Evolutionary conservation across 2,113 vertebrate genomes (phyloP).

Genomic region (Ictalurus punctatus): DNA sequence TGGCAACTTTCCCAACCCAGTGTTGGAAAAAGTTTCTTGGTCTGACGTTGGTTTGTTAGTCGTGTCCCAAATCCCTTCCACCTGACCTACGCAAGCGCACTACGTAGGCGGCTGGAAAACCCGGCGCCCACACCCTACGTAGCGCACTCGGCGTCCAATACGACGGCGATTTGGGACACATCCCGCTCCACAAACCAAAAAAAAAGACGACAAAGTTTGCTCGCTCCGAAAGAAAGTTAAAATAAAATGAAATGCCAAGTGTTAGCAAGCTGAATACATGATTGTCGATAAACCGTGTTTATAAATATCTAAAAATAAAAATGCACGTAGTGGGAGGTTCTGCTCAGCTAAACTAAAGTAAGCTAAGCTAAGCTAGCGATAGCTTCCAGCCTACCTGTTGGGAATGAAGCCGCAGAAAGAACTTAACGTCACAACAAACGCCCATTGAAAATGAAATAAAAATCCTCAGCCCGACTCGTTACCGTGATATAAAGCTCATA

Average conservation of each 20-base stretch:
- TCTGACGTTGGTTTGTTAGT: not conserved
- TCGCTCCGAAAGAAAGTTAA: not conserved
- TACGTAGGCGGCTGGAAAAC: not conserved
- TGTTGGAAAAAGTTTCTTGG: not conserved
- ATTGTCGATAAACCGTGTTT: not conserved
- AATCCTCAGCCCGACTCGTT: slow-evolving; percentile 3
- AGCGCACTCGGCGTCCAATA: not conserved
- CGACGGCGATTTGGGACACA: not conserved
- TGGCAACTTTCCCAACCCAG: not conserved
- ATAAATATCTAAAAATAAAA: not conserved
- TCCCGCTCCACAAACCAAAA: not conserved
- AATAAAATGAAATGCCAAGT: not conserved
- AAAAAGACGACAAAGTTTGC: not conserved
- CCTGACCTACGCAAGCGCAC: not conserved
- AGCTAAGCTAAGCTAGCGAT: slow-evolving; percentile 34
- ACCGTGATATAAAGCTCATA: not conserved
- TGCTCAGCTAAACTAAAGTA: slow-evolving; percentile 28
- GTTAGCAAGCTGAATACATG: no score
- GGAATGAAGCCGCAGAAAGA: slow-evolving; percentile 41
- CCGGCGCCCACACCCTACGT: not conserved
- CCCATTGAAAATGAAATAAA: slow-evolving; percentile 48
- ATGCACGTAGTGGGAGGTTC: not conserved
- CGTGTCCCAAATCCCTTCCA: not conserved
- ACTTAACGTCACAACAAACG: slow-evolving; percentile 22
- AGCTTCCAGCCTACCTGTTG: slow-evolving; percentile 56